Conservation (phyloP, 2,113 vertebrate genomes). For the Solenodon paradoxus region DNA sequence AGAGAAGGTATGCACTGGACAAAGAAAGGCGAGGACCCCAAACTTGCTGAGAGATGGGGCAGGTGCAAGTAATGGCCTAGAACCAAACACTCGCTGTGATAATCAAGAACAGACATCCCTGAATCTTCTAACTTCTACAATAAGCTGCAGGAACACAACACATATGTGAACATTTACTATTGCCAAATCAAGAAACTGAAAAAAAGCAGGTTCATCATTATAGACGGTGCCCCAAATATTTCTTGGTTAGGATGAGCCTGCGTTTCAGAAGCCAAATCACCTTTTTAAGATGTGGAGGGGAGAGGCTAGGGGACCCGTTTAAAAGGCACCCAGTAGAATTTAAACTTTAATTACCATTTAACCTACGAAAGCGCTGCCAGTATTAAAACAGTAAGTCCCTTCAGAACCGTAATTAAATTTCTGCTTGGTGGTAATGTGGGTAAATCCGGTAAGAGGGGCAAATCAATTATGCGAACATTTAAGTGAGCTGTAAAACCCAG, state of each 20-base stretch:
- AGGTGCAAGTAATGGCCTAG: background rate
- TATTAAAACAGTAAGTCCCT: slow-evolving; percentile 34
- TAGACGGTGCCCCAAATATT: background rate
- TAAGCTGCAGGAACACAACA: background rate
- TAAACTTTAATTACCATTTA: slow-evolving; percentile 62
- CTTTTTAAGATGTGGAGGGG: background rate
- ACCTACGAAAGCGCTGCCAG: background rate
- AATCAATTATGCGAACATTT: slow-evolving; percentile 44
- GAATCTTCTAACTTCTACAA: background rate
- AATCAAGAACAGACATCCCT: background rate
- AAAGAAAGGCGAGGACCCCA: background rate
- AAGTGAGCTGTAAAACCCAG: slow-evolving; percentile 48
- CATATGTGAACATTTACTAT: background rate
- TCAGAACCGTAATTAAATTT: slow-evolving; percentile 57
- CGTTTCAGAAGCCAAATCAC: slow-evolving; percentile 28
- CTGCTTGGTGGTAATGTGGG: slow-evolving; percentile 42
- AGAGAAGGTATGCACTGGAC: slow-evolving; percentile 56
- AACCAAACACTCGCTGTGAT: background rate
- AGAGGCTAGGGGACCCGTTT: background rate
- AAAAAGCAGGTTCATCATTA: background rate
- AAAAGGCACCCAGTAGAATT: slow-evolving; percentile 41
- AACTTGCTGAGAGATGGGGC: background rate
- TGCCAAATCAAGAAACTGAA: background rate
- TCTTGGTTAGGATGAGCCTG: background rate
- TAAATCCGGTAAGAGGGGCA: slow-evolving; percentile 31